Conservation (phyloP, 2,113 vertebrate species). For the Campylomormyrus numenius region DNA sequence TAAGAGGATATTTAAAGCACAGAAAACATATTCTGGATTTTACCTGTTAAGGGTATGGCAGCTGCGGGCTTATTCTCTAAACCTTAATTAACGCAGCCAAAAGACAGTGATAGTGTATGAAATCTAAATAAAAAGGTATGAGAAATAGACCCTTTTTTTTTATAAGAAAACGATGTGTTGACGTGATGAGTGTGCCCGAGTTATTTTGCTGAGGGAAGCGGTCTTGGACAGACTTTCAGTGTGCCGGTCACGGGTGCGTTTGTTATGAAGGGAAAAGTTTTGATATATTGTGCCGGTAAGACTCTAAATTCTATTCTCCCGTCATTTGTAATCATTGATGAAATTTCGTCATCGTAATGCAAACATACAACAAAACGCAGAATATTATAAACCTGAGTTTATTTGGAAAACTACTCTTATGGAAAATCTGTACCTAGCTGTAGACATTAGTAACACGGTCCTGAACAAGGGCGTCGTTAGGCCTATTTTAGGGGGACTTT, state of each 20-base stretch:
- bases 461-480: background rate
- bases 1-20: slow-evolving; percentile 3
- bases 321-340: background rate
- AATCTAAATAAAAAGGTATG: background rate
- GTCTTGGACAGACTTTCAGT: background rate
- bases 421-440: background rate
- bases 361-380: background rate
- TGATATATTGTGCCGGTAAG: background rate
- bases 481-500: background rate
- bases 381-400: background rate
- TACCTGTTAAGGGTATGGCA: background rate
- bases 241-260: background rate
- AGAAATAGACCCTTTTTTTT: background rate
- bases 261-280: background rate
- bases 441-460: background rate
- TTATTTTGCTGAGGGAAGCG: background rate
- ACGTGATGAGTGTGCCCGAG: background rate
- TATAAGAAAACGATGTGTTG: background rate
- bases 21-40: slow-evolving; percentile 2
- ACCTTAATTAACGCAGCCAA: background rate
- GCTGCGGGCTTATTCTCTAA: background rate
- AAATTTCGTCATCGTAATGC: background rate
- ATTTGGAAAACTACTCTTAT: background rate
- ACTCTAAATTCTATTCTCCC: background rate
- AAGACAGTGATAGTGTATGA: background rate